Percentiles rank a stretch among this genome's conserved stretches.
Evolutionary conservation across 2,113 vertebrate species (phyloP).

Genomic region (Ia io): DNA sequence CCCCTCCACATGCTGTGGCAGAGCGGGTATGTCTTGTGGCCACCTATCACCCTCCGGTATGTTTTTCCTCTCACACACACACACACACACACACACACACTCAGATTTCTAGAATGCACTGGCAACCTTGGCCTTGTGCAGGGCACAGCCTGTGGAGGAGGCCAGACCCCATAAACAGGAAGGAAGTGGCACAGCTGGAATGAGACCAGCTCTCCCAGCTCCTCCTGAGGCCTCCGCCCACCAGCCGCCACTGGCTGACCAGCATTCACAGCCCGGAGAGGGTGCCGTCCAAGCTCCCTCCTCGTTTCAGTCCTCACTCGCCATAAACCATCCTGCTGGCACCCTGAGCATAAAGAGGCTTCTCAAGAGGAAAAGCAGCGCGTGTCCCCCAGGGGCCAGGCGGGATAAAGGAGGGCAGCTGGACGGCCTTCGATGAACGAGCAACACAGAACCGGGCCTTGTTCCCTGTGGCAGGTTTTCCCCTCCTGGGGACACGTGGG

Average conservation of each 20-base stretch:
- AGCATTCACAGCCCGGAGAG: background rate
- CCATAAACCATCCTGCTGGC: background rate
- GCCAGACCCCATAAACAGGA: background rate
- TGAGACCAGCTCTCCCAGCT: background rate
- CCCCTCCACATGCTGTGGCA: too few species aligned
- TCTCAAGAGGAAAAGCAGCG: background rate
- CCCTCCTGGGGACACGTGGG: background rate
- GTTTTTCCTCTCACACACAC: too few species aligned
- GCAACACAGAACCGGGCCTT: background rate
- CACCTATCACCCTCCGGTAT: too few species aligned
- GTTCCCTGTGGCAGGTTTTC: background rate
- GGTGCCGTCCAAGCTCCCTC: background rate
- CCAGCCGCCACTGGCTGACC: background rate
- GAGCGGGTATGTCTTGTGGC: too few species aligned
- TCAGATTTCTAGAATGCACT: background rate
- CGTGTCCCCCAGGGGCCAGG: background rate
- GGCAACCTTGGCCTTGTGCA: background rate
- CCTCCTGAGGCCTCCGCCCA: background rate
- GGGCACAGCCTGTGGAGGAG: background rate
- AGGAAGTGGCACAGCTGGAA: background rate
- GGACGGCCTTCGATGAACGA: fast-evolving
- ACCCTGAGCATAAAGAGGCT: background rate
- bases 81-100: too few species aligned
- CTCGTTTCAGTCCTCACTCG: background rate
- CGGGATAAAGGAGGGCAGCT: background rate